phyloP scores from a whole-genome alignment of 2,888 invertebrate species.

The Spilosoma lubricipeda region DNA sequence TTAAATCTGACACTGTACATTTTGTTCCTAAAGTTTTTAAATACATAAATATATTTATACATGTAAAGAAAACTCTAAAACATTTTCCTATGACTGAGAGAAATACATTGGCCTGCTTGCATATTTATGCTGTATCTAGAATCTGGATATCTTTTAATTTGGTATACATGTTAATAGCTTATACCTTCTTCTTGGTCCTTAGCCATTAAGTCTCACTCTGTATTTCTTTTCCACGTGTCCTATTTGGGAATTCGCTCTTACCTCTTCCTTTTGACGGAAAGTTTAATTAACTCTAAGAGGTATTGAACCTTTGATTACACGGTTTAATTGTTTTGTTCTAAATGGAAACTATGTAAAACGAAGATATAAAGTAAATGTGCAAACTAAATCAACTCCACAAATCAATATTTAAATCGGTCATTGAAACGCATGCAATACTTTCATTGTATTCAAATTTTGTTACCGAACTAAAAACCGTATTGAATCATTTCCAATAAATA shows the following conservation, averaged over 20 bases:
- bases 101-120: background rate
- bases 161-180: background rate
- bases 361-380: background rate
- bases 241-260: background rate
- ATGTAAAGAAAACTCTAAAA: too few species aligned
- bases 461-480: slow-evolving; percentile 1
- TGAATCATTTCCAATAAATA: slow-evolving; percentile 1
- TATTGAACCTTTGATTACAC: background rate
- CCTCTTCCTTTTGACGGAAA: background rate
- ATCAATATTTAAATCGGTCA: slow-evolving; percentile 7
- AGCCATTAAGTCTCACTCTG: background rate
- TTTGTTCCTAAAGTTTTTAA: too few species aligned
- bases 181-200: background rate
- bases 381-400: slow-evolving; percentile 6
- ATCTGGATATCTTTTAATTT: background rate
- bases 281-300: background rate
- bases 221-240: background rate
- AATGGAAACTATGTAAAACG: background rate
- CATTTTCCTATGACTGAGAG: too few species aligned
- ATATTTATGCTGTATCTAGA: background rate
- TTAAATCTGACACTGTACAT: too few species aligned
- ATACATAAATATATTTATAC: too few species aligned
- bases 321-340: background rate
- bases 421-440: slow-evolving; percentile 19
- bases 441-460: slow-evolving; percentile 21